These are phyloP conservation scores for Anguilla pacifica DNA, from an alignment of 2,797 vertebrate genomes.

Conservation along the genomic window DNA sequence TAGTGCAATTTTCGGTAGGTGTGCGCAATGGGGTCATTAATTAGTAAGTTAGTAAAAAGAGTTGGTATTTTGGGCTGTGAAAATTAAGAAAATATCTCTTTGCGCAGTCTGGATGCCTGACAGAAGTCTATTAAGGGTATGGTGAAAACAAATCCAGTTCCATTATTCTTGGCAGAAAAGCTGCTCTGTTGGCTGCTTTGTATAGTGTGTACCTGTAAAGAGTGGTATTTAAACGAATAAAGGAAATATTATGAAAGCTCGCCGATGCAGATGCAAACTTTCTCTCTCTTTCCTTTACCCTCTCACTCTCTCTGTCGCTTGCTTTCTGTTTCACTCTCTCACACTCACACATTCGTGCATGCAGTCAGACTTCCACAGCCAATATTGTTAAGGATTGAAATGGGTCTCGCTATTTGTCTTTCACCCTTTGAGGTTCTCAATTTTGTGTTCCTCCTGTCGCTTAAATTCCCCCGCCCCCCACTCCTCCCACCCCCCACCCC, in stretches of 20 bases:
- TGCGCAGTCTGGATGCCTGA: neutral
- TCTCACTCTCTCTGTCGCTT: neutral
- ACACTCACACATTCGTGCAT: neutral
- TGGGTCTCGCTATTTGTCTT: neutral
- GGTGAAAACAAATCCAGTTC: slow-evolving; percentile 12
- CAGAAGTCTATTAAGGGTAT: neutral
- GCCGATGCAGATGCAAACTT: neutral
- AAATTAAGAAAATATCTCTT: slow-evolving; percentile 25
- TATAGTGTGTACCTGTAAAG: neutral
- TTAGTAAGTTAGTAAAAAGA: slow-evolving; percentile 24
- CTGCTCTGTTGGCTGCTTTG: neutral
- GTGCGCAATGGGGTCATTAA: slow-evolving; percentile 29
- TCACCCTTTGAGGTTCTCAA: neutral
- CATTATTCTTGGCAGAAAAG: slow-evolving; percentile 9
- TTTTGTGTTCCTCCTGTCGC: slow-evolving; percentile 11
- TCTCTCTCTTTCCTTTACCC: neutral
- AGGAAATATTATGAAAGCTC: neutral
- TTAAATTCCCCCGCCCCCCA: neutral
- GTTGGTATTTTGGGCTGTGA: slow-evolving; percentile 26
- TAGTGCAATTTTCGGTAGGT: slow-evolving; percentile 42
- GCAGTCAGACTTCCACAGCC: neutral
- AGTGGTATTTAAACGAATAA: slow-evolving; percentile 13
- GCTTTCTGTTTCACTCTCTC: neutral
- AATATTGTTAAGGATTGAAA: neutral
- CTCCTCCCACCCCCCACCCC: neutral